Evolutionary conservation across 2,113 vertebrate species (phyloP), one percentile per base, ranked within the genome.

Genomic region (Anolis sagrei): DNA sequence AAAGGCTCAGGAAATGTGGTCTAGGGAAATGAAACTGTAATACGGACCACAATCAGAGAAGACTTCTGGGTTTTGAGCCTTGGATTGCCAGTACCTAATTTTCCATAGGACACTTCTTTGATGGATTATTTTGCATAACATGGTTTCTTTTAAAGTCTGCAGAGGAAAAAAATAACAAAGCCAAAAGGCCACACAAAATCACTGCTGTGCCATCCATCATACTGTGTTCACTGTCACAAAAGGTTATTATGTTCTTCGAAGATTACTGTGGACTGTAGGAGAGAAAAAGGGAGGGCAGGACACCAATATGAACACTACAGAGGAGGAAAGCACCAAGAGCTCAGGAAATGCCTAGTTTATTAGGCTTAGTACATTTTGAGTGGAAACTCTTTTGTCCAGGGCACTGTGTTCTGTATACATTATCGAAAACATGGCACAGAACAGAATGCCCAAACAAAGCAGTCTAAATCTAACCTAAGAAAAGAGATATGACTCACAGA

Each of bases 151-250:
- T 1, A 85, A 93, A 89, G 89, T 32, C 32, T 82, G 87, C 64
- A 89, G 85, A 90, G 44, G 32, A 87, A 29, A 86, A 61, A 85
- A 6, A 79, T 39, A 79, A 51, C 87, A 82, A 76, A 89, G 61
- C 49, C 66, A 86, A 92, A 76, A 89, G 77, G 77, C 90, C 87
- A 92, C 81, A n/a, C 70, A 88, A 88, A 90, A 69, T 3, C 62
- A 77, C 25, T 64, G 88, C 7, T 66, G 49, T 76, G 87, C 36
- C 68, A 93, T 89, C 88, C 81, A 83, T 92, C 89, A 92, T 86
- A 73, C 39, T 75, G 76, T 78, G 58, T 32, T 87, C 92, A 85
- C 84, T 86, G 62, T 86, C 89, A 87, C 66, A 61, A 83, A 94
- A 83, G 62, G 82, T 91, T 88, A 1, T 75, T 54, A 62, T 68